A percentile compares a stretch with the other conserved stretches of the same genome.
Conservation (phyloP, 2,888 invertebrate species). For the Nomada goodeniana region DNA sequence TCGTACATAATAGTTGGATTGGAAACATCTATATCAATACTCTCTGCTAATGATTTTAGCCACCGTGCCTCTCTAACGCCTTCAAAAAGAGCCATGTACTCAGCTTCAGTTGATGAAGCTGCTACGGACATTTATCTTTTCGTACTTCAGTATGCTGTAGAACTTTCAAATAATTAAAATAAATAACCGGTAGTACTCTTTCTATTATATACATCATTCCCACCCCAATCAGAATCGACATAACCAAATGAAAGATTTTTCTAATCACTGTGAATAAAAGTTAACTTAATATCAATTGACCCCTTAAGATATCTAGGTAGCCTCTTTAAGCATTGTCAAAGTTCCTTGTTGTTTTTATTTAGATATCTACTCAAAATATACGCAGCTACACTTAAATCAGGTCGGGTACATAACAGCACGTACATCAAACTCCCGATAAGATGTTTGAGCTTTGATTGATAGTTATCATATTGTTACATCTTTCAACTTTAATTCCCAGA, state of each 20-base stretch:
- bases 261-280: neutral
- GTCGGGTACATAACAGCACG: constrained; percentile 1
- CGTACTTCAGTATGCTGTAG: constrained; percentile 66
- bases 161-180: constrained; percentile 54
- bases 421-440: neutral
- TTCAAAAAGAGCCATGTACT: constrained; percentile 71
- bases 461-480: neutral
- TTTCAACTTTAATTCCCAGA: neutral
- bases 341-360: constrained; percentile 2
- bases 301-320: neutral
- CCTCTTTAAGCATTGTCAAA: neutral
- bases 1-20: constrained; percentile 14
- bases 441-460: neutral
- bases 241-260: neutral
- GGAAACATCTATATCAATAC: constrained; percentile 65
- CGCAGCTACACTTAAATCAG: neutral
- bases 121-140: constrained; percentile 32
- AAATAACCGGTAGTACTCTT: constrained; percentile 60
- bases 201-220: constrained; percentile 1
- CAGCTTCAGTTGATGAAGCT: neutral
- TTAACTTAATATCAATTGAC: neutral
- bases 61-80: constrained; percentile 75
- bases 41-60: constrained; percentile 71
- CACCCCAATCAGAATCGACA: neutral
- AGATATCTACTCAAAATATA: neutral